These are phyloP conservation scores for Chelonia mydas DNA, from an alignment of 2,797 vertebrate genomes.

Conservation along the genomic window DNA sequence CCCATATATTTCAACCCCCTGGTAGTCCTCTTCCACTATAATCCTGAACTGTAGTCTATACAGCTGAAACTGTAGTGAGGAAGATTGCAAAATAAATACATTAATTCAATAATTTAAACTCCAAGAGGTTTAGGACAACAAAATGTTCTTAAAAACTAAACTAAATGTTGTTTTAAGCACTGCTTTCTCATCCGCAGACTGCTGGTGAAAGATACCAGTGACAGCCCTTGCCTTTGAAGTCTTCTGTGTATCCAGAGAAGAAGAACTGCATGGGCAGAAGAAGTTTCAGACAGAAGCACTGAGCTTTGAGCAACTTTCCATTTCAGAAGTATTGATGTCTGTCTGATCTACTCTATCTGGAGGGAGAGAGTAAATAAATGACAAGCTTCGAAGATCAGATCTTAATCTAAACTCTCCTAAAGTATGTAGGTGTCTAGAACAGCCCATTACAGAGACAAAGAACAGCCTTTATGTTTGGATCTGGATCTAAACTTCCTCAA, in stretches of 20 bases:
- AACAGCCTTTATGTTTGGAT: slow-evolving; percentile 71
- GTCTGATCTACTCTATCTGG: slow-evolving; percentile 73
- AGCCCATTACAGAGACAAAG: slow-evolving; percentile 70
- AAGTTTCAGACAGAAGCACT: slow-evolving; percentile 65
- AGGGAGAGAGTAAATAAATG: slow-evolving; percentile 74
- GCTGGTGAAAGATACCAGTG: slow-evolving; percentile 45
- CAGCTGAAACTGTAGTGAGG: slow-evolving; percentile 24
- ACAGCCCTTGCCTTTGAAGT: slow-evolving; percentile 45
- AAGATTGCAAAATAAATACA: slow-evolving; percentile 58
- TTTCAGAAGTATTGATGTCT: slow-evolving; percentile 74
- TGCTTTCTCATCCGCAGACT: not conserved
- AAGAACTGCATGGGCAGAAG: slow-evolving; percentile 63
- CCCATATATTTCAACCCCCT: slow-evolving; percentile 38
- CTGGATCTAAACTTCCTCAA: slow-evolving; percentile 73
- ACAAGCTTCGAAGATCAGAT: slow-evolving; percentile 77
- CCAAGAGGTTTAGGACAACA: slow-evolving; percentile 8
- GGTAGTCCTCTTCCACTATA: slow-evolving; percentile 4
- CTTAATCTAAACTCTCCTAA: slow-evolving; percentile 45
- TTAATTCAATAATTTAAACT: slow-evolving; percentile 71
- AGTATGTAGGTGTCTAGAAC: slow-evolving; percentile 70
- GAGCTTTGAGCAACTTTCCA: slow-evolving; percentile 71
- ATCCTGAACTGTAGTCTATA: slow-evolving; percentile 32
- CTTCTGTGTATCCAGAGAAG: slow-evolving; percentile 50
- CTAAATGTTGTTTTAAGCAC: slow-evolving; percentile 36
- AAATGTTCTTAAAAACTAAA: slow-evolving; percentile 44